Base-by-base conservation (phyloP, 2,113 vertebrate species). In the Alligator sinensis region DNA sequence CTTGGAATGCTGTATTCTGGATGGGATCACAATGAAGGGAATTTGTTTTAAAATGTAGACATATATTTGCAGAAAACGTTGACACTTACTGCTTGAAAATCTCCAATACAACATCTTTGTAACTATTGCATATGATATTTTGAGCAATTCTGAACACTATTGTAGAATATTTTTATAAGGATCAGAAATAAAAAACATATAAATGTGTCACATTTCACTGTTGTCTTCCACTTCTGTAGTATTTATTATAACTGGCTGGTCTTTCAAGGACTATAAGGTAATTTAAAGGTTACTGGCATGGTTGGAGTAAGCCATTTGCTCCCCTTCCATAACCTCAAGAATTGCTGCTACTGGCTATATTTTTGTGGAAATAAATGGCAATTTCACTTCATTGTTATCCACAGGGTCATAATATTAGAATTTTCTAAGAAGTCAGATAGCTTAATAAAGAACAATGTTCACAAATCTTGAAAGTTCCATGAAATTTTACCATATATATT, bases 361-460 rank as follows among this genome's bases (percentile, higher is more conserved):
- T 68, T 72, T 28, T 59, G 80, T n/a, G 77, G 59, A 93, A 90
- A 89, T 86, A 82, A 86, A 87, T 89, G 58, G 18, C 18, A 91
- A 55, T 81, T 95, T 92, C 57, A 59, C 16, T 89, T 94, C 63
- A 16, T 57, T 94, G 2, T 94, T 87, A 86, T 92, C 88, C 68
- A 55, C 30, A 15, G 12, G 28, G 55, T 93, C 64, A 30, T 82
- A 94, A 72, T 21, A 34, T 55, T 82, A 62, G 87, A 82, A 59
- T 83, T 92, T 86, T 91, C 72, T 77, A 47, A 87, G 28, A 38
- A 57, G 25, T 82, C 21, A 74, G 55, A 59, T 82, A 62, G 34
- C 38, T 94, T 87, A 90, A 91, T 96, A 6, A 86, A 68, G 28
- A 95, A 90, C 94, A 79, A 80, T 34, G 2, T 82, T 94, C 54